Evolutionary conservation across 2,888 invertebrate species (phyloP), one percentile per base, ranked within the genome.

Genomic region (Salticus scenicus): DNA sequence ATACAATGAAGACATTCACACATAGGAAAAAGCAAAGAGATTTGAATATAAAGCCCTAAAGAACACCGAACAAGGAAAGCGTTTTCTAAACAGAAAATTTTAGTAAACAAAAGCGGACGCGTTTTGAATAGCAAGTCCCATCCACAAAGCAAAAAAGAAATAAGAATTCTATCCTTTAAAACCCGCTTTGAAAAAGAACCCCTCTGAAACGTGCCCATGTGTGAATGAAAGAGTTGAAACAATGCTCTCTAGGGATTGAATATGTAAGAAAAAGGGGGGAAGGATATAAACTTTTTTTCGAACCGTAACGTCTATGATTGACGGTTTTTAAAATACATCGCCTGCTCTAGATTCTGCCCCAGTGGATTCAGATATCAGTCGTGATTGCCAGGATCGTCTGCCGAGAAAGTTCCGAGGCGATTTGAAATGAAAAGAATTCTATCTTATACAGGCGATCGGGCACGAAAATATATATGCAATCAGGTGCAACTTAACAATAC

Each of bases 281-380:
- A 17, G 69, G 27, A 17, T 67, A 24, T 33, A 14, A 28, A n/a
- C 12, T 67, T 67, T 67, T 31, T 70, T 24, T 24, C 5, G 42
- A 47, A 41, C 20, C 10, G n/a, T 70, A 70, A 24, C 20, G 41
- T 14, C 41, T 24, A 70, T 24, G 69, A 70, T 70, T 70, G 69
- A 70, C 69, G 69, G 41, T 27, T 70, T 70, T 70, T 70, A 41
- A 70, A 70, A 70, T 70, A 70, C 41, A 70, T 70, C 69, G 41
- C 41, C 41, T 70, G 69, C 24, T 37, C 37, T 41, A 41, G 41
- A 27, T 70, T 70, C 41, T 41, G 57, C 57, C 57, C 57, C 57
- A 57, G 57, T 57, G 57, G 57, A 57, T 57, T 57, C 57, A 57
- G 57, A 57, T 57, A 57, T 57, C 57, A 57, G 24, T 57, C 57